Evolutionary conservation across 2,888 invertebrate genomes (phyloP).

Genomic region (Pharmacophagus antenor): DNA sequence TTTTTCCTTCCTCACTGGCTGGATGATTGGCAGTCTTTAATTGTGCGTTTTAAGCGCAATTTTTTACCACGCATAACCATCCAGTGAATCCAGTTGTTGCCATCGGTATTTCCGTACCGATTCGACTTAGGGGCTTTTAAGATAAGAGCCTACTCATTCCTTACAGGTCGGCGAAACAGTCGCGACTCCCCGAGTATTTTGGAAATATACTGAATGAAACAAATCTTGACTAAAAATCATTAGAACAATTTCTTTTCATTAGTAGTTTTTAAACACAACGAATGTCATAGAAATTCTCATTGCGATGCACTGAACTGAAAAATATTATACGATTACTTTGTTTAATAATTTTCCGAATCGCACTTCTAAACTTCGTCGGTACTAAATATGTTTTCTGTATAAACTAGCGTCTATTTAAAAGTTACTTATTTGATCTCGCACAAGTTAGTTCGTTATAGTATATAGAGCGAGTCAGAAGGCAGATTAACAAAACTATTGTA

Average conservation of each 20-base stretch:
- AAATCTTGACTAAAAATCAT: neutral
- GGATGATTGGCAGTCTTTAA: no score
- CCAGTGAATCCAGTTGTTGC: no score
- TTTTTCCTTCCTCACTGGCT: no score
- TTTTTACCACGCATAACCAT: no score
- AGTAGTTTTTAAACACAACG: neutral
- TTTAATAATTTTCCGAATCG: conserved; percentile 7
- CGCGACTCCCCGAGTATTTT: no score
- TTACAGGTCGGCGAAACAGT: no score
- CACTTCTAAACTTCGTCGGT: conserved; percentile 23
- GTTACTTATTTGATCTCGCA: conserved; percentile 22
- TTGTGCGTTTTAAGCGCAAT: no score
- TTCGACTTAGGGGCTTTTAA: no score
- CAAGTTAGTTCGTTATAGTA: conserved; percentile 27
- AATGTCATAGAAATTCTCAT: neutral
- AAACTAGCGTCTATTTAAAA: conserved; percentile 26
- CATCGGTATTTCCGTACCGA: no score
- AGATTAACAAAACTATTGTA: conserved; percentile 29
- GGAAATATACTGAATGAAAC: neutral
- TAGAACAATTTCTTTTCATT: neutral
- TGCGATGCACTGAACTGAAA: conserved; percentile 2
- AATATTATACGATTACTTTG: conserved; percentile 11
- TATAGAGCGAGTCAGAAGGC: conserved; percentile 26
- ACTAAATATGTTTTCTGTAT: conserved; percentile 21
- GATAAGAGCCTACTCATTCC: no score